These are phyloP conservation scores for Pimpla rufipes DNA, from an alignment of 2,888 invertebrate genomes.

Conservation along the genomic window DNA sequence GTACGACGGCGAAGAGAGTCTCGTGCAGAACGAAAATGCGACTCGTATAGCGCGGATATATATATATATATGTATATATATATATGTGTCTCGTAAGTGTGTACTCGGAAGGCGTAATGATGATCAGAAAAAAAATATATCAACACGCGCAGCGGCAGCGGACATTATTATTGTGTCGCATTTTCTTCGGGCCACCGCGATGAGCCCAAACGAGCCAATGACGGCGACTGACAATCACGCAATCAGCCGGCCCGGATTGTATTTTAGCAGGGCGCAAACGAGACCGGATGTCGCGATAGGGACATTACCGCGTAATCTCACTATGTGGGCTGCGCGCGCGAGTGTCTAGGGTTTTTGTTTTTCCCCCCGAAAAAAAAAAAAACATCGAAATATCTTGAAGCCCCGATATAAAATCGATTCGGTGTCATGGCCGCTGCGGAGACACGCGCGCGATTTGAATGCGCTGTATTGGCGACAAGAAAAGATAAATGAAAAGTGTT, in stretches of 20 bases:
- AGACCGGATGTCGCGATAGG: constrained; percentile 38
- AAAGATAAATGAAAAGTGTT: too few species aligned
- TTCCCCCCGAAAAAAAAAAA: too few species aligned
- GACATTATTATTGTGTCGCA: constrained; percentile 35
- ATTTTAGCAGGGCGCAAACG: background rate
- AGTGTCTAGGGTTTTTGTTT: too few species aligned
- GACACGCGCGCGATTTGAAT: too few species aligned
- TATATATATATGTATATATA: constrained; percentile 2
- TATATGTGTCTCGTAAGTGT: background rate
- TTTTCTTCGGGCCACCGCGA: constrained; percentile 17
- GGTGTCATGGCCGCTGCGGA: too few species aligned
- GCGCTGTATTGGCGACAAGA: too few species aligned
- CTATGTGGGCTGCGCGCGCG: background rate
- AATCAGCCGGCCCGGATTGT: constrained; percentile 62
- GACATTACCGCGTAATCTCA: constrained; percentile 21
- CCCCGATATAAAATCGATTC: too few species aligned
- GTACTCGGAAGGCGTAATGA: background rate
- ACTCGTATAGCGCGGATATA: background rate
- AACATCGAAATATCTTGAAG: too few species aligned
- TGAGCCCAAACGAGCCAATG: constrained; percentile 46
- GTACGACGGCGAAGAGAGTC: background rate
- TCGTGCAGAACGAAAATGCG: background rate
- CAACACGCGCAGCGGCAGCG: constrained; percentile 18
- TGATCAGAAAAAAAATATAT: background rate
- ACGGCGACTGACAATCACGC: constrained; percentile 63